Percentiles rank a stretch among this genome's conserved stretches.
Conservation (phyloP, 1,140 invertebrate species). For the Drosophila santomea region DNA sequence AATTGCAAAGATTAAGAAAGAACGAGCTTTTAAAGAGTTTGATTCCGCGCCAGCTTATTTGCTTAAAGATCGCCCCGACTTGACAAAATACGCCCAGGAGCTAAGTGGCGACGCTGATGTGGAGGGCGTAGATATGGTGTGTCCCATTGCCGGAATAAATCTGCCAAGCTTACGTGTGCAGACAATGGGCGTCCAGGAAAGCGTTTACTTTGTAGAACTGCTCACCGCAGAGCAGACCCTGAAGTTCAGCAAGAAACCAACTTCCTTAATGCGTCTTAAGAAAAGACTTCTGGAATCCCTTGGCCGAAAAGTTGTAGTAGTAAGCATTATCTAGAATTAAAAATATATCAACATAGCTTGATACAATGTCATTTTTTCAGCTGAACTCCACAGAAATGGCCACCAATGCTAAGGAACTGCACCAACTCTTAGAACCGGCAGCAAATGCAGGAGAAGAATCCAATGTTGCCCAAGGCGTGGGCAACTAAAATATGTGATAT, state of each 20-base stretch:
- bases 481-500: constrained; percentile 65
- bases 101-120: constrained; percentile 51
- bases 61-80: constrained; percentile 51
- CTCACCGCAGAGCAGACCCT: constrained; percentile 56
- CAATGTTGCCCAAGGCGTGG: constrained; percentile 27
- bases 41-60: constrained; percentile 58
- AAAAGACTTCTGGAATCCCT: constrained; percentile 57
- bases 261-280: constrained; percentile 63
- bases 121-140: constrained; percentile 63
- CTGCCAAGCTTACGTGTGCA: constrained; percentile 68
- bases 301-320: constrained; percentile 68
- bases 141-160: constrained; percentile 72
- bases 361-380: constrained; percentile 12
- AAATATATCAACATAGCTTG: neutral
- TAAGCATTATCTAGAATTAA: constrained; percentile 23
- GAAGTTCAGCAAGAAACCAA: constrained; percentile 60
- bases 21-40: constrained; percentile 60
- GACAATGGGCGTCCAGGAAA: constrained; percentile 31
- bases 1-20: constrained; percentile 17
- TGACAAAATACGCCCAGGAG: constrained; percentile 45
- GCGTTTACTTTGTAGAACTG: constrained; percentile 65
- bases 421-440: constrained; percentile 36
- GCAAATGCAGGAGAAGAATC: constrained; percentile 4
- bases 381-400: constrained; percentile 57
- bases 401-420: constrained; percentile 47